phyloP scores from a whole-genome alignment of 2,888 invertebrate species.

The Elegia similella region DNA sequence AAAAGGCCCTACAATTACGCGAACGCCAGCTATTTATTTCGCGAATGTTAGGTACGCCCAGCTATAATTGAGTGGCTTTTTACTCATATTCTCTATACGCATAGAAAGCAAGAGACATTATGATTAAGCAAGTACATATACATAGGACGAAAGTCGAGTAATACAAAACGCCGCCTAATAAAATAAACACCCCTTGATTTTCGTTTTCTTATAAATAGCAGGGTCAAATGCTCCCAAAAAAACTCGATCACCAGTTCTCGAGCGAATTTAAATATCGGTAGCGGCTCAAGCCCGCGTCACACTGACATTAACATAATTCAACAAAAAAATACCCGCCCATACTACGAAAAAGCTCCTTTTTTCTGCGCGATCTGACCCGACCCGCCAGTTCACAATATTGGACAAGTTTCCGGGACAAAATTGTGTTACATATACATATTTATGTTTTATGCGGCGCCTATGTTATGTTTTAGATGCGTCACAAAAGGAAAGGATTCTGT shows the following conservation, averaged over 20 bases:
- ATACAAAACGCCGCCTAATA: slow-evolving; percentile 20
- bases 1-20: slow-evolving; percentile 22
- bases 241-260: slow-evolving; percentile 51
- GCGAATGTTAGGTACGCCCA: not conserved
- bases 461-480: slow-evolving; percentile 13
- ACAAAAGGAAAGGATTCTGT: slow-evolving; percentile 15
- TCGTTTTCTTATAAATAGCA: slow-evolving; percentile 43
- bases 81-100: not conserved
- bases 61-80: not conserved
- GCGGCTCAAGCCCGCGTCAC: slow-evolving; percentile 61
- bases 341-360: slow-evolving; percentile 54
- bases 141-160: not conserved
- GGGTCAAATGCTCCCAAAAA: slow-evolving; percentile 47
- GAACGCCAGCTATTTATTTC: slow-evolving; percentile 11
- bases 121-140: not conserved
- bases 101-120: not conserved
- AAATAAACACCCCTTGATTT: slow-evolving; percentile 43
- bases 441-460: slow-evolving; percentile 15
- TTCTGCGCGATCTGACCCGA: slow-evolving; percentile 56
- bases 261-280: slow-evolving; percentile 72
- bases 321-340: slow-evolving; percentile 65
- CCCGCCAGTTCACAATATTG: slow-evolving; percentile 61
- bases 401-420: slow-evolving; percentile 51
- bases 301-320: slow-evolving; percentile 73
- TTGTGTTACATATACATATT: slow-evolving; percentile 24